A percentile compares a stretch with the other conserved stretches of the same genome.
These are phyloP conservation scores for Megaceryle torquata DNA, from an alignment of 2,113 vertebrate species.

Conservation along the genomic window DNA sequence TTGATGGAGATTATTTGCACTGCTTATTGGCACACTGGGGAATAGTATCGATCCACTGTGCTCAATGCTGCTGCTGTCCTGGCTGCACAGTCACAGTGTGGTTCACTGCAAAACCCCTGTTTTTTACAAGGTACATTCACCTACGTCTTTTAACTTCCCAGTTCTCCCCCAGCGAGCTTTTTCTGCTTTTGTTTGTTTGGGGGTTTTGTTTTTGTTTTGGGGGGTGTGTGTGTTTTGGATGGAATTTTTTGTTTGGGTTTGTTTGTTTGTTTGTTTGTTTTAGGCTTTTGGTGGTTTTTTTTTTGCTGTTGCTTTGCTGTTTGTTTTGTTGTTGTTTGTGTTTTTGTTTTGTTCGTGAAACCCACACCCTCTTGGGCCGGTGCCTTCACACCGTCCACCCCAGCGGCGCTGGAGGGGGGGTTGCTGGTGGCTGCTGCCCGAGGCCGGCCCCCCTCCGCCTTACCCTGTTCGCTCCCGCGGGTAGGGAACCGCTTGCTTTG, in stretches of 20 bases:
- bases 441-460: too few species aligned
- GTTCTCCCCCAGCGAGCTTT: accelerated
- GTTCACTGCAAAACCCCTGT: accelerated
- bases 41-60: accelerated
- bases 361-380: accelerated
- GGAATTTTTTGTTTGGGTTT: too few species aligned
- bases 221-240: too few species aligned
- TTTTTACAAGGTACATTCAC: accelerated
- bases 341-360: too few species aligned
- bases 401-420: not conserved
- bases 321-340: too few species aligned
- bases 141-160: accelerated
- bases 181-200: not conserved
- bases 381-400: accelerated
- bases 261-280: too few species aligned
- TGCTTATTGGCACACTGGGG: not conserved
- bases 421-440: too few species aligned
- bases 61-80: accelerated
- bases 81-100: accelerated
- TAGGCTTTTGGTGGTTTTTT: too few species aligned
- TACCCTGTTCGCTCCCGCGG: not conserved
- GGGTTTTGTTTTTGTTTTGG: too few species aligned
- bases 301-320: too few species aligned
- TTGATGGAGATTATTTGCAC: not conserved
- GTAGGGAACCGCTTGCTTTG: accelerated